phyloP scores from a whole-genome alignment of 2,797 vertebrate species.

The Tinamus major region DNA sequence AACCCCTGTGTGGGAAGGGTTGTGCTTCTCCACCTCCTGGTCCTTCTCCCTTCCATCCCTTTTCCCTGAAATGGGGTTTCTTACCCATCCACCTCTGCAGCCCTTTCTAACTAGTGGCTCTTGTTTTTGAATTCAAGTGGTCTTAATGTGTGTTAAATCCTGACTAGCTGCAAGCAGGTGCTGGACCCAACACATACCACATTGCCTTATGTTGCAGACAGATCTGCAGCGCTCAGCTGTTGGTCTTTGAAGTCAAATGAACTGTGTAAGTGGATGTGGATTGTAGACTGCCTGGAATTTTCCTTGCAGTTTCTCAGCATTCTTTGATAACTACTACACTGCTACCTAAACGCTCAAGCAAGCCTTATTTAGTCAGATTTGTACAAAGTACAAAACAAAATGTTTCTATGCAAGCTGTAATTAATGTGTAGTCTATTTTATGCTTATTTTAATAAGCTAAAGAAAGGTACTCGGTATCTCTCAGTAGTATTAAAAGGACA shows the following conservation, averaged over 20 bases:
- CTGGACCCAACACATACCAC: slow-evolving; percentile 49
- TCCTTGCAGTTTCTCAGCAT: slow-evolving; percentile 47
- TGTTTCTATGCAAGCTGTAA: slow-evolving; percentile 73
- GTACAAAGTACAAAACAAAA: slow-evolving; percentile 70
- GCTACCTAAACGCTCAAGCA: slow-evolving; percentile 33
- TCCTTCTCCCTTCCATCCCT: neutral
- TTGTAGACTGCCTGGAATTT: slow-evolving; percentile 58
- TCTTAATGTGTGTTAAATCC: slow-evolving; percentile 33
- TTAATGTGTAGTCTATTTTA: slow-evolving; percentile 20
- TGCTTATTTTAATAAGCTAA: slow-evolving; percentile 63
- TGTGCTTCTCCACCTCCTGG: neutral
- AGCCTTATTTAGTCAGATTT: slow-evolving; percentile 79
- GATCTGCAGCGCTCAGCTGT: slow-evolving; percentile 44
- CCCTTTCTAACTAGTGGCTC: neutral
- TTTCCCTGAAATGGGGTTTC: neutral
- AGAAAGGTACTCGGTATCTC: slow-evolving; percentile 29
- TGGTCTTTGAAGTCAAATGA: slow-evolving; percentile 55
- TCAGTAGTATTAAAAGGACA: slow-evolving; percentile 50
- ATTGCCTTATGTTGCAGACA: slow-evolving; percentile 67
- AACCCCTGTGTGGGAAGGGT: neutral
- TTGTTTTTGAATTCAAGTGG: slow-evolving; percentile 37
- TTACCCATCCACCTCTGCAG: neutral
- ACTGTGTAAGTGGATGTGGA: slow-evolving; percentile 50
- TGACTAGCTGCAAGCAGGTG: slow-evolving; percentile 54
- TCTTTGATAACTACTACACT: slow-evolving; percentile 24